phyloP scores from a whole-genome alignment of 2,113 vertebrate genomes.

The Lepidothrix coronata region DNA sequence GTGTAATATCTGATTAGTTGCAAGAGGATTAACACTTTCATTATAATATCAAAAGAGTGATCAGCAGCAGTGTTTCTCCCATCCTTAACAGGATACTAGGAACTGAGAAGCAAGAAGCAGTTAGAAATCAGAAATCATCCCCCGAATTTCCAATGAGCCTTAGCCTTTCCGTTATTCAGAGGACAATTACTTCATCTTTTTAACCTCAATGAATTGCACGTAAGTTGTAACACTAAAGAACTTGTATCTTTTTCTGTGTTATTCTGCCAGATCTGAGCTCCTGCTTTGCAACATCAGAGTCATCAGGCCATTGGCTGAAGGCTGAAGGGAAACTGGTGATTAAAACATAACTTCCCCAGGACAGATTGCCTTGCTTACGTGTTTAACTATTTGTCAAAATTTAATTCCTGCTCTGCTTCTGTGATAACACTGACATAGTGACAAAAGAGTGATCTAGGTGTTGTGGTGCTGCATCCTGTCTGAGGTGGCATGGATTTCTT shows the following conservation, averaged over 20 bases:
- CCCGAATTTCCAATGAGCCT: neutral
- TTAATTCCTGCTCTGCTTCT: neutral
- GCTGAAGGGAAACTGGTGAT: neutral
- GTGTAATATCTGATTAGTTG: slow-evolving; percentile 32
- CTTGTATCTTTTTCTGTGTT: neutral
- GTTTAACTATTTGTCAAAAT: neutral
- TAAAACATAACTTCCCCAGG: neutral
- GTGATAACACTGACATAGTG: neutral
- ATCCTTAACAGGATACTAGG: neutral
- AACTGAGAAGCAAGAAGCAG: neutral
- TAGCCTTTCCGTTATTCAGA: neutral
- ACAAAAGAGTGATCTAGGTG: neutral
- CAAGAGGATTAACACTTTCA: slow-evolving; percentile 33
- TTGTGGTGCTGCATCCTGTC: neutral
- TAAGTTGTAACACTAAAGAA: neutral
- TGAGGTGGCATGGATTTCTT: neutral
- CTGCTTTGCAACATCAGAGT: neutral
- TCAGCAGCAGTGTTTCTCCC: neutral
- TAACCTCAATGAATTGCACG: neutral
- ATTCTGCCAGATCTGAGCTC: neutral
- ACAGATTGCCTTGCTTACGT: neutral
- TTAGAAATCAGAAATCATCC: neutral
- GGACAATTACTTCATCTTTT: neutral
- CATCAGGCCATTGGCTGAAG: neutral
- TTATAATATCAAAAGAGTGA: slow-evolving; percentile 10